Evolutionary conservation across 2,113 vertebrate genomes (phyloP), one percentile per base, ranked within the genome.

Genomic region (Desmodus rotundus): DNA sequence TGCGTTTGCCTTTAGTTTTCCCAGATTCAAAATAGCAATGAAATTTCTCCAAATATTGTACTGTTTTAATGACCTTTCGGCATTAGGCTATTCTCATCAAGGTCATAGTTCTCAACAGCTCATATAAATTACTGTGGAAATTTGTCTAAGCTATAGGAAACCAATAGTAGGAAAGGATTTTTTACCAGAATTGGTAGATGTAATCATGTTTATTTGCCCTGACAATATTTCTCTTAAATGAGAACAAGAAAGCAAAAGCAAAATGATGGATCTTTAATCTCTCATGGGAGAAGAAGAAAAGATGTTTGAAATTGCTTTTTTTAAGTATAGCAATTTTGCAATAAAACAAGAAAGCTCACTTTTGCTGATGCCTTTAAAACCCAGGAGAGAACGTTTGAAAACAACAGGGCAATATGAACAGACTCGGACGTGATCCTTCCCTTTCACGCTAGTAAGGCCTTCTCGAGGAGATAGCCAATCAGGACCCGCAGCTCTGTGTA

Each of bases 301-400:
- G 28, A 54, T 72, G 12, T 93, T 93, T 67, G 67, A 70, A 94
- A 96, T 70, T 81, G 8, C 28, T 50, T 82, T 90, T 90, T 81
- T 88, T 88, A 93, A 96, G 19, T 88, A 7, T 81, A 52, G 67
- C 84, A 80, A 58, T 47, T 96, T 94, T 81, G 28, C 19, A 91
- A 47, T 58, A 82, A 93, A 88, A 91, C 8, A 93, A 81, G 52
- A 54, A 11, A 89, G 52, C 47, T 54, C 63, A 45, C 89, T 74
- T 87, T 88, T 82, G 50, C 47, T 58, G 80, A 87, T 83, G 41
- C 14, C 73, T 56, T 58, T 73, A 83, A 95, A 76, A 87, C 56
- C 70, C 80, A 28, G 50, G 41, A 93, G 67, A 78, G n/a, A 61
- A 26, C 3, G 76, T 93, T 74, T 73, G n/a, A 93, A 93, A 94